phyloP scores from a whole-genome alignment of 2,888 invertebrate species.

The Drosophila vallismaia region DNA sequence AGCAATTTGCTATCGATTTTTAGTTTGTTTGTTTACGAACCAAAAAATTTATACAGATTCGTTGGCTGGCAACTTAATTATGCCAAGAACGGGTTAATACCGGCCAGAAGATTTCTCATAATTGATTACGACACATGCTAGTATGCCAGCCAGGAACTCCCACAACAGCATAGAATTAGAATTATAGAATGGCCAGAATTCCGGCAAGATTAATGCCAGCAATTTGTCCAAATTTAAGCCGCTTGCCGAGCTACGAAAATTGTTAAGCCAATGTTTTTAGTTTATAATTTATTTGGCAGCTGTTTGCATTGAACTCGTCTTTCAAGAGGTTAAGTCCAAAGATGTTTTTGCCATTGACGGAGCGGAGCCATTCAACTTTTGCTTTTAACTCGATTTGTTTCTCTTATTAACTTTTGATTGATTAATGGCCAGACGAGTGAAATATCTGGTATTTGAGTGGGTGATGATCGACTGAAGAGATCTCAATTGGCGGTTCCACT shows the following conservation, averaged over 20 bases:
- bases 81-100: conserved; percentile 57
- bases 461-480: conserved; percentile 46
- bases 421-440: conserved; percentile 40
- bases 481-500: conserved; percentile 62
- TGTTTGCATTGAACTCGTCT: conserved; percentile 69
- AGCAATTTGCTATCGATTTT: conserved; percentile 41
- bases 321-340: conserved; percentile 67
- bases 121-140: conserved; percentile 38
- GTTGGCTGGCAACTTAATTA: conserved; percentile 61
- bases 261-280: conserved; percentile 24
- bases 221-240: conserved; percentile 58
- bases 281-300: conserved; percentile 65
- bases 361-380: conserved; percentile 61
- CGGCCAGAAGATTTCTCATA: conserved; percentile 5
- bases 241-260: conserved; percentile 41
- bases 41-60: conserved; percentile 53
- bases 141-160: conserved; percentile 25
- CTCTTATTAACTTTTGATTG: conserved; percentile 45
- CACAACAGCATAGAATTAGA: conserved; percentile 15
- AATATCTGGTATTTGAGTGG: conserved; percentile 35
- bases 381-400: conserved; percentile 55
- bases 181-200: neutral
- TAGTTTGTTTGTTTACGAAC: conserved; percentile 27
- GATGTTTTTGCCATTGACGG: conserved; percentile 32
- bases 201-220: conserved; percentile 10